These are phyloP conservation scores for Trissolcus japonicus DNA, from an alignment of 2,888 invertebrate genomes.

Conservation along the genomic window DNA sequence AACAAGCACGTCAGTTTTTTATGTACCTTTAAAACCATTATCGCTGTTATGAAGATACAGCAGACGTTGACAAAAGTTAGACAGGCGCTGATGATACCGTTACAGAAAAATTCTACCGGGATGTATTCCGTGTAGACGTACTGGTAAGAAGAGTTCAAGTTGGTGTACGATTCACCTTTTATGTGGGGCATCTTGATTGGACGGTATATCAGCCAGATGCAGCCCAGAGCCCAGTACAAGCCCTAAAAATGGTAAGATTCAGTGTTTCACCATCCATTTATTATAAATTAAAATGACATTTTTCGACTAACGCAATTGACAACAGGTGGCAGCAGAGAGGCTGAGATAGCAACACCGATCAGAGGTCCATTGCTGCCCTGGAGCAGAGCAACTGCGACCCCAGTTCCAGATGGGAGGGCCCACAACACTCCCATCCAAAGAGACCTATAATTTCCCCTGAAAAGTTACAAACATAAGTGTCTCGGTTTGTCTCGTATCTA, in stretches of 20 bases:
- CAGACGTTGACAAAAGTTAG: slow-evolving; percentile 88
- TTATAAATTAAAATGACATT: not conserved
- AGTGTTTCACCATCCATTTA: not conserved
- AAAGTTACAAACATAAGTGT: slow-evolving; percentile 14
- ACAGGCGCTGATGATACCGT: slow-evolving; percentile 88
- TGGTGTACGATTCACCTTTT: slow-evolving; percentile 81
- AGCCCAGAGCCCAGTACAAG: slow-evolving; percentile 84
- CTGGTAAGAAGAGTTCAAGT: slow-evolving; percentile 80
- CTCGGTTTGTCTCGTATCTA: not conserved
- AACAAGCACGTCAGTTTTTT: not conserved
- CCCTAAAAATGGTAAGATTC: slow-evolving; percentile 77
- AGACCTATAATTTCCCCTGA: slow-evolving; percentile 83
- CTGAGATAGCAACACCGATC: slow-evolving; percentile 93
- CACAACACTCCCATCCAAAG: slow-evolving; percentile 87
- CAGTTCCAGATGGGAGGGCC: slow-evolving; percentile 86
- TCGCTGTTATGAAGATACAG: slow-evolving; percentile 88
- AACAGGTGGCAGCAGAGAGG: slow-evolving; percentile 89
- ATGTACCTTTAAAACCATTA: slow-evolving; percentile 83
- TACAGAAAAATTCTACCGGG: slow-evolving; percentile 85
- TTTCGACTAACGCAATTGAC: slow-evolving; percentile 86
- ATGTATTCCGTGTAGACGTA: slow-evolving; percentile 85
- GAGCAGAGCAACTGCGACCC: slow-evolving; percentile 89
- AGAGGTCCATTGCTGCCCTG: slow-evolving; percentile 90
- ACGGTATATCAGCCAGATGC: slow-evolving; percentile 84
- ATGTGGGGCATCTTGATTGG: slow-evolving; percentile 84